Percentiles rank a stretch among this genome's conserved stretches.
These are phyloP conservation scores for Drosophila phalerata DNA, from an alignment of 2,888 invertebrate genomes.

Conservation along the genomic window DNA sequence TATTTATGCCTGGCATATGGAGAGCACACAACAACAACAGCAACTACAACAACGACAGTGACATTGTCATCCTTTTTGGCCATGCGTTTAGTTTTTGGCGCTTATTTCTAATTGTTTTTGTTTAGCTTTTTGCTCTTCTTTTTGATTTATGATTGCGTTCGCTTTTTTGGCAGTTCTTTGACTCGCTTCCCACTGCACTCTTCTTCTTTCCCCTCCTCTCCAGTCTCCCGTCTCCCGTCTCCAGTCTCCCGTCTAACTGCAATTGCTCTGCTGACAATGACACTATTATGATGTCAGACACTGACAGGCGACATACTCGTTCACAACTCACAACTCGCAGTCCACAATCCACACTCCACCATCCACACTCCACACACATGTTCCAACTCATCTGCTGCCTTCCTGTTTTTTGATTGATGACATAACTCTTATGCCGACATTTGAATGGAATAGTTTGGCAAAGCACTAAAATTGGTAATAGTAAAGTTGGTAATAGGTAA, in stretches of 20 bases:
- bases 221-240: not conserved
- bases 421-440: not conserved
- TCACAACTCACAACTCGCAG: constrained; percentile 32
- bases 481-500: not conserved
- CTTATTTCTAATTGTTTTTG: constrained; percentile 79
- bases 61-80: constrained; percentile 38
- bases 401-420: constrained; percentile 44
- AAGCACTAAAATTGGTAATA: not conserved
- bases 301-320: constrained; percentile 71
- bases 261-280: constrained; percentile 71
- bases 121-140: constrained; percentile 43
- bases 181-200: not conserved
- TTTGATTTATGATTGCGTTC: constrained; percentile 64
- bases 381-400: not conserved
- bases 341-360: not conserved
- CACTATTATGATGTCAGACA: constrained; percentile 79
- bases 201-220: not conserved
- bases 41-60: constrained; percentile 13
- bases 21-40: constrained; percentile 27
- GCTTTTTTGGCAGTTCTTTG: constrained; percentile 44
- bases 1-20: constrained; percentile 81
- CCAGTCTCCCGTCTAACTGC: constrained; percentile 30
- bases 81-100: constrained; percentile 69
- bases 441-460: not conserved
- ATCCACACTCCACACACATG: constrained; percentile 1